Percentiles rank a stretch among this genome's conserved stretches.
phyloP scores from a whole-genome alignment of 2,113 vertebrate genomes.

The Epinephelus cyanopodus region DNA sequence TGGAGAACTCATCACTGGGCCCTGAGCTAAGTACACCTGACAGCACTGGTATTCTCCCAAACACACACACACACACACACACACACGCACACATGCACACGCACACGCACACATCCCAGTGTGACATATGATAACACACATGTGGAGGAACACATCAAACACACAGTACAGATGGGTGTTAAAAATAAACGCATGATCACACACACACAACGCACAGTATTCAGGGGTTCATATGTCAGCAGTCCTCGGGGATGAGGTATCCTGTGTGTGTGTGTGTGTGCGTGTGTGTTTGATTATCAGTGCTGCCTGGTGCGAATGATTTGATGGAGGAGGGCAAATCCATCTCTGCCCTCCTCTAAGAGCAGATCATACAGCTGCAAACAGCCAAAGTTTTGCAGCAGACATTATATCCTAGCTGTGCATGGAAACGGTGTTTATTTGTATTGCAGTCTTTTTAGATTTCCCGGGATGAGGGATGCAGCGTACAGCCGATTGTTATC shows the following conservation, averaged over 20 bases:
- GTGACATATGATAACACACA: not conserved
- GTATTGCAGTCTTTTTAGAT: no score
- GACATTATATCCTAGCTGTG: no score
- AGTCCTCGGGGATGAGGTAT: not conserved
- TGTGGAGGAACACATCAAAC: constrained; percentile 11
- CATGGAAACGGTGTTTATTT: no score
- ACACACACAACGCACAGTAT: not conserved
- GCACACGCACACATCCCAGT: not conserved
- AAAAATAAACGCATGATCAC: not conserved
- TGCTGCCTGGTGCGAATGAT: constrained; percentile 15
- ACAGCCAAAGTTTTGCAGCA: not conserved
- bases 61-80: constrained; percentile 15
- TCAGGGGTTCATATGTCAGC: not conserved
- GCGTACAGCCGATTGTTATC: no score
- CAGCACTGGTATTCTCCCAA: constrained; percentile 13
- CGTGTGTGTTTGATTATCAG: not conserved
- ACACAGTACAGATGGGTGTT: not conserved
- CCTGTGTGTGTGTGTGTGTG: not conserved
- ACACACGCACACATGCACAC: constrained; percentile 16
- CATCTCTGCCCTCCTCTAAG: constrained; percentile 26
- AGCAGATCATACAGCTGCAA: constrained; percentile 14
- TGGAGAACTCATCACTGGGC: constrained; percentile 57
- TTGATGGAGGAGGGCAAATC: constrained; percentile 25
- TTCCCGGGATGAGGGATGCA: no score
- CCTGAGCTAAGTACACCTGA: constrained; percentile 58